phyloP scores from a whole-genome alignment of 2,113 vertebrate genomes.

The Turdus rufiventris region DNA sequence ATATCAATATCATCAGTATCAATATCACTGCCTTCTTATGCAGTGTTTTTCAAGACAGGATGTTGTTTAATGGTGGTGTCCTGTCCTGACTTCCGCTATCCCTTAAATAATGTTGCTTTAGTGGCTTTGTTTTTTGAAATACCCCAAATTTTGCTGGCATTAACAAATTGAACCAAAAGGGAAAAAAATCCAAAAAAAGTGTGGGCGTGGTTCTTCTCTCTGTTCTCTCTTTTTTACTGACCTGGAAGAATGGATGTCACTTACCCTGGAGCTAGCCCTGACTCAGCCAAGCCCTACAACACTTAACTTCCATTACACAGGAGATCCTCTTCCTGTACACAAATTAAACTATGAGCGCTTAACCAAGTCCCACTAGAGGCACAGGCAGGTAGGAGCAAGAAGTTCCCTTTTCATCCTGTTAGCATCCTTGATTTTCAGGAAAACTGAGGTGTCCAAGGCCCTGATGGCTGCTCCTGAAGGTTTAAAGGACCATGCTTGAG shows the following conservation, averaged over 20 bases:
- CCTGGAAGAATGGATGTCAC: neutral
- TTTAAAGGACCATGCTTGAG: neutral
- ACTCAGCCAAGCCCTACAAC: neutral
- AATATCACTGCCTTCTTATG: neutral
- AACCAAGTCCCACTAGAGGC: neutral
- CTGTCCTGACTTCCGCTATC: neutral
- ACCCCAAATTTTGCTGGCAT: neutral
- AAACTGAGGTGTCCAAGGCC: rapidly evolving
- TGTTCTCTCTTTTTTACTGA: neutral
- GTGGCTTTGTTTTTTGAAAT: neutral
- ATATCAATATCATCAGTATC: neutral
- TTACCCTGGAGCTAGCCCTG: neutral
- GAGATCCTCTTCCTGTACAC: neutral
- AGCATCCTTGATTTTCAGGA: neutral
- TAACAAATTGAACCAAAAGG: neutral
- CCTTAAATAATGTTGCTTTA: neutral
- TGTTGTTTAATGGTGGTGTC: neutral
- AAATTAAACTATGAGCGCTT: neutral
- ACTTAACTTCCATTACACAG: neutral
- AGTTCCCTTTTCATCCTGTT: neutral
- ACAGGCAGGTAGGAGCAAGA: neutral
- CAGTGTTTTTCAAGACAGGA: neutral
- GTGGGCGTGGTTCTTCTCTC: neutral
- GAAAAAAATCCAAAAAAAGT: neutral
- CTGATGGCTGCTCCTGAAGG: neutral